These are phyloP conservation scores for Leuciscus idus DNA, from an alignment of 2,113 vertebrate genomes.

Conservation along the genomic window DNA sequence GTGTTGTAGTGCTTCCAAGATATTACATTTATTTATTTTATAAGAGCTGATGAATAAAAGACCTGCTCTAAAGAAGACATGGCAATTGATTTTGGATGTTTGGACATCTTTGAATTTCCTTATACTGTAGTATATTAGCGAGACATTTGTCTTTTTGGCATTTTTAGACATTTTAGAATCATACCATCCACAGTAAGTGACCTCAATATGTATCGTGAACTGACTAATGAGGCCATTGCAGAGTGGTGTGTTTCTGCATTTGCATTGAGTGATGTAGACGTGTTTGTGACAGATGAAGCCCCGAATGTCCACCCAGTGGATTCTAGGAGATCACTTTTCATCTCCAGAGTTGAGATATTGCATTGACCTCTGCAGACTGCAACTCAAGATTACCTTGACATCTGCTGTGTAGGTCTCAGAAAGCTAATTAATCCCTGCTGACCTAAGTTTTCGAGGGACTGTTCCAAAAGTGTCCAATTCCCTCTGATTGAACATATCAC, in stretches of 20 bases:
- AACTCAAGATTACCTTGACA: constrained; percentile 78
- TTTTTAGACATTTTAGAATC: constrained; percentile 31
- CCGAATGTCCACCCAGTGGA: constrained; percentile 51
- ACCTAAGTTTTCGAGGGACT: constrained; percentile 70
- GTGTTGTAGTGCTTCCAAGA: not conserved
- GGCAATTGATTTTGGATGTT: not conserved
- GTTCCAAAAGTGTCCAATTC: constrained; percentile 63
- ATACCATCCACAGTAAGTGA: constrained; percentile 51
- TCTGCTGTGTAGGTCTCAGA: constrained; percentile 73
- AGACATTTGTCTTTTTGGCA: not conserved
- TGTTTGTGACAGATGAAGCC: constrained; percentile 58
- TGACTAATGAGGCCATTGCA: constrained; percentile 60
- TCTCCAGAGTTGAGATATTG: constrained; percentile 70
- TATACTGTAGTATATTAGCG: not conserved
- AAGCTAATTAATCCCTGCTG: constrained; percentile 82
- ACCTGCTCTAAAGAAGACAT: not conserved
- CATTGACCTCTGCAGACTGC: constrained; percentile 72
- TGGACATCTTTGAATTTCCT: not conserved
- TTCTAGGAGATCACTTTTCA: constrained; percentile 60
- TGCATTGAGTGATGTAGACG: constrained; percentile 47
- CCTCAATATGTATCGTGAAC: constrained; percentile 56
- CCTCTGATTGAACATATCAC: constrained; percentile 17
- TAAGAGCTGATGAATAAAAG: not conserved
- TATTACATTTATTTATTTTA: not conserved
- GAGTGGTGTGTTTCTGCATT: constrained; percentile 46